phyloP scores from a whole-genome alignment of 2,797 vertebrate species.

The Natrix natrix region DNA sequence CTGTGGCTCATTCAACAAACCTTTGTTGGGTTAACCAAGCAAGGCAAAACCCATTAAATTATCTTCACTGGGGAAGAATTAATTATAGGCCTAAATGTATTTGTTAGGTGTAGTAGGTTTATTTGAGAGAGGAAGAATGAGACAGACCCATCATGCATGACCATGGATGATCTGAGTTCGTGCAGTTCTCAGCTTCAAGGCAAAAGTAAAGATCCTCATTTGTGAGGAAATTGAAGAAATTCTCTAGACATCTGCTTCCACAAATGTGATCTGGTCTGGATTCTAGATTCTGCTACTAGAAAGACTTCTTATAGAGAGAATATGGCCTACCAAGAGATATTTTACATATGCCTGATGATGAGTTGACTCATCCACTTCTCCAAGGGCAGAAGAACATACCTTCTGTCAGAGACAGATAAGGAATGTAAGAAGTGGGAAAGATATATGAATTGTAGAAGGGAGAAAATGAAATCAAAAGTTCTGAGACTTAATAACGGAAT shows the following conservation, averaged over 20 bases:
- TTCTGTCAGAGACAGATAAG: not conserved
- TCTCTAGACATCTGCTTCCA: not conserved
- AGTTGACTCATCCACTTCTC: not conserved
- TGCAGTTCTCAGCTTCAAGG: not conserved
- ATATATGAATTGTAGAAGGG: not conserved
- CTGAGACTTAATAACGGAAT: not conserved
- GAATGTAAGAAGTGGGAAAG: not conserved
- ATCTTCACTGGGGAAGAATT: not conserved
- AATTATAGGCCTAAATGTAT: not conserved
- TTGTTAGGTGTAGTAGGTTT: not conserved
- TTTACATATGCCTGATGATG: not conserved
- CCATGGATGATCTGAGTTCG: not conserved
- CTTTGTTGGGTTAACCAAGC: not conserved
- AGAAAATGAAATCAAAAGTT: constrained; percentile 14
- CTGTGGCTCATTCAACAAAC: not conserved
- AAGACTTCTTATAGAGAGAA: not conserved
- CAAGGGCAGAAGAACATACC: not conserved
- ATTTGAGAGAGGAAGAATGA: not conserved
- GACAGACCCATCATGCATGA: not conserved
- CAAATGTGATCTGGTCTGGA: not conserved
- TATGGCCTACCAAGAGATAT: not conserved
- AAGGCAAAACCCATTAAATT: not conserved
- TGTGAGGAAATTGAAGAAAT: not conserved
- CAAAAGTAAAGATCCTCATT: not conserved
- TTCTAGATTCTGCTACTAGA: not conserved